Percentiles rank a stretch among this genome's conserved stretches.
These are phyloP conservation scores for Ibidorhyncha struthersii DNA, from an alignment of 2,113 vertebrate species.

Conservation along the genomic window DNA sequence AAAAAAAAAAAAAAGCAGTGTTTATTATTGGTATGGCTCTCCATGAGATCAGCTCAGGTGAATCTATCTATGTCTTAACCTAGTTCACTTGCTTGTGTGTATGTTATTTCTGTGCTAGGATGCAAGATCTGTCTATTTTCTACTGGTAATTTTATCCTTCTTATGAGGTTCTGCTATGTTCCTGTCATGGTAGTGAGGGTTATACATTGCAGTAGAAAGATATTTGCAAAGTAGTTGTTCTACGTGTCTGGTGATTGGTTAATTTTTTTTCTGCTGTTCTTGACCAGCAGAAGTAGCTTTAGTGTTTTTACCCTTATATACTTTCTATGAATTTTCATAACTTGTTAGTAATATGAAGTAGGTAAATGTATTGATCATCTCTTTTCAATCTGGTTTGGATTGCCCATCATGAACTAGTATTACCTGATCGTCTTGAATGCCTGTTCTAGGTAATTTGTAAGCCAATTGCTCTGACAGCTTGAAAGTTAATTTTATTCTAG, in stretches of 20 bases:
- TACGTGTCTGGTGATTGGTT: fast-evolving
- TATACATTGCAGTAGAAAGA: not conserved
- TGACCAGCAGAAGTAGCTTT: not conserved
- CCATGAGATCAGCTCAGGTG: not conserved
- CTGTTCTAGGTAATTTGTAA: not conserved
- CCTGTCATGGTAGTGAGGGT: not conserved
- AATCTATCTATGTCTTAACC: not conserved
- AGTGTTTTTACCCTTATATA: not conserved
- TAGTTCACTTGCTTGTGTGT: not conserved
- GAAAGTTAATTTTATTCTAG: not conserved
- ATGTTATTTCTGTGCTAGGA: not conserved
- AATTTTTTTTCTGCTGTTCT: not conserved
- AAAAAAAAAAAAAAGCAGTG: not conserved
- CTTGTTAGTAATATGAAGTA: not conserved
- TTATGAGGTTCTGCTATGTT: not conserved
- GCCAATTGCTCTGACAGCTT: not conserved
- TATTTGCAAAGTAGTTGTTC: not conserved
- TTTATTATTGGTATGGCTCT: not conserved
- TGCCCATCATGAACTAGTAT: not conserved
- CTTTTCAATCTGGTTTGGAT: not conserved
- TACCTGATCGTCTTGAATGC: not conserved
- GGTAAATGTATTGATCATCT: not conserved
- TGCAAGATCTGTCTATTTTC: not conserved
- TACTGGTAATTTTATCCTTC: not conserved
- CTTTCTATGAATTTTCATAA: not conserved